Base-by-base conservation (phyloP, 1,140 invertebrate genomes). In the Heliconius hewitsoni region DNA sequence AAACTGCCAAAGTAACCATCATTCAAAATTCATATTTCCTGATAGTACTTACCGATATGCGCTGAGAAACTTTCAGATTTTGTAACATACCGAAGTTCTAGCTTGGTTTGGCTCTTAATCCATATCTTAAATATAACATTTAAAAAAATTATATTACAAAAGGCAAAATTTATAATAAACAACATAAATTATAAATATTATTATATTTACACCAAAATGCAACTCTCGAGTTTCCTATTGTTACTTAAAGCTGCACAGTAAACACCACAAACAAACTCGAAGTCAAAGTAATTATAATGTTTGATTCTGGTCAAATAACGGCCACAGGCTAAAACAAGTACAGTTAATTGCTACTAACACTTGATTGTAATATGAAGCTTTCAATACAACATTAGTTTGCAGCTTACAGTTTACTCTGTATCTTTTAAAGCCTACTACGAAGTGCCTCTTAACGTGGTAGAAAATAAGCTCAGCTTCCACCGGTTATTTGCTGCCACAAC, bases 401-500 rank as follows among this genome's bases (percentile, higher is more conserved):
- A 81, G 73, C 78, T 81, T 71, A 73, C 37, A 81, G 76, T 81
- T 81, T 71, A 73, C 52, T 57, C 42, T 60, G 66, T 78, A 73
- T 78, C 82, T 84, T 84, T 84, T 83, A 73, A 83, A 86, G 83
- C 81, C 81, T 81, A 82, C 83, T 84, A 74, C 52, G 66, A 83
- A 86, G 79, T 85, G 83, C 84, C 86, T 89, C 88, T 91, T 91
- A 89, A 89, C 83, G 76, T 50, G 80, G 84, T 86, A 87, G 83
- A 87, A 88, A 88, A 66, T 72, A 89, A 88, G 86, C 70, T 77
- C 37, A 16, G 9, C 19, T 77, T 77, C 70, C 76, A 52, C 27
- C 23, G n/a, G 13, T 52, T 23, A 9, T 52, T 16, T 18, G 55
- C 8, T 5, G 60, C 66, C 30, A 42, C n/a, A 42, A 30, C 13